Base-by-base conservation (phyloP, 2,888 invertebrate genomes). In the Archaeoteleia sp. region DNA sequence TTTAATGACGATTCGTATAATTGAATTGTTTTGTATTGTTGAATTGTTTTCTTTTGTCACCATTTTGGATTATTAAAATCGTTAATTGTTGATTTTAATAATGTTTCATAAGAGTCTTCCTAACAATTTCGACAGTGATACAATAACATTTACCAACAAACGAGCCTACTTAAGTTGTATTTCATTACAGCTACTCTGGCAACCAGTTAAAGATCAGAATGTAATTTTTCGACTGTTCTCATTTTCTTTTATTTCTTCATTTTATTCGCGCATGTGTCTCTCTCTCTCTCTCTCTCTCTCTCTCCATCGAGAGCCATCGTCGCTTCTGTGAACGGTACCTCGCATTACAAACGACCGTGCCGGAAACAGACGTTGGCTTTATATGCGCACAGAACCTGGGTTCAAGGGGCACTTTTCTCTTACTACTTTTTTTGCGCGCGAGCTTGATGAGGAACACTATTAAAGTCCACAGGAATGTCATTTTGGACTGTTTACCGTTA, bases 241-340 rank as follows among this genome's bases (percentile, higher is more conserved):
- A 51, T 40, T 61, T 32, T 53, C 29, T 32, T 55, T 49, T 57
- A 4, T 57, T 7, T 53, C 32, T 46, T 29, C 34, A 10, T 12
- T 42, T 9, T 14, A 23, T 9, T 1, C 13, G 12, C 67, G 62
- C n/a, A 55, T 10, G 46, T 30, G 1, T 23, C 45, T 34, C 30
- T 35, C 39, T 23, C 48, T 12, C 7, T 32, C 12, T 42, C 34
- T 35, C 15, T 25, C 23, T 46, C 15, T 9, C 30, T 27, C n/a
- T 17, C 17, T 39, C 12, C 9, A 9, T 29, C 42, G 35, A 42
- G n/a, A 20, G 15, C 55, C 37, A 45, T 17, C 10, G 35, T n/a
- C 45, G 17, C 43, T 34, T 46, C 55, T 65, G 25, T 10, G 25
- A 67, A 67, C 67, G 67, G 67, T 67, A 67, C 55, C 67, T 67